phyloP scores from a whole-genome alignment of 2,888 invertebrate genomes.

The Norana najaformis region DNA sequence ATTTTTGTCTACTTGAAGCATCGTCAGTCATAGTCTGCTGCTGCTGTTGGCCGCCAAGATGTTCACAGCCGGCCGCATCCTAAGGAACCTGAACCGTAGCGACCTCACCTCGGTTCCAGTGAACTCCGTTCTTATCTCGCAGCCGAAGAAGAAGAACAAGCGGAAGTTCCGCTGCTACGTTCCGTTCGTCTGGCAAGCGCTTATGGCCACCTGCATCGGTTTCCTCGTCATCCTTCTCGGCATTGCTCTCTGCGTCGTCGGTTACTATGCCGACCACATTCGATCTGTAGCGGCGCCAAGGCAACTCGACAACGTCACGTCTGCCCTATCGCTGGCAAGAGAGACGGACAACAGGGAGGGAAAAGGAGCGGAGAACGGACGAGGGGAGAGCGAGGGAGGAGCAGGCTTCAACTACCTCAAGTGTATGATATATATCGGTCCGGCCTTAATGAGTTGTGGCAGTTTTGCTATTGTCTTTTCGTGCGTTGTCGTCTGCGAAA shows the following conservation, averaged over 20 bases:
- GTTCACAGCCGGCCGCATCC: constrained; percentile 39
- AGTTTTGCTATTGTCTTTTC: constrained; percentile 96
- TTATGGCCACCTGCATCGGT: constrained; percentile 37
- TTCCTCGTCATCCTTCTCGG: constrained; percentile 39
- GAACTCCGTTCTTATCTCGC: background rate
- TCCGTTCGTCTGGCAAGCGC: constrained; percentile 44
- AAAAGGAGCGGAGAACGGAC: background rate
- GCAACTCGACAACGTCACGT: constrained; percentile 16
- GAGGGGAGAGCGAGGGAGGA: background rate
- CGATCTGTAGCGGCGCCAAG: background rate
- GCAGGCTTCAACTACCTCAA: background rate
- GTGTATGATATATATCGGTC: constrained; percentile 70
- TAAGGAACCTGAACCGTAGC: constrained; percentile 22
- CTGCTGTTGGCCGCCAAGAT: constrained; percentile 22
- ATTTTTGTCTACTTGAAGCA: background rate
- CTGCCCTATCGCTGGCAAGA: background rate
- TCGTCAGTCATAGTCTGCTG: background rate
- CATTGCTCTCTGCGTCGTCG: constrained; percentile 40
- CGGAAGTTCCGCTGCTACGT: constrained; percentile 39
- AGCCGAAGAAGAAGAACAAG: constrained; percentile 30
- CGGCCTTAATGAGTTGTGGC: constrained; percentile 95
- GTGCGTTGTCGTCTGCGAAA: constrained; percentile 98
- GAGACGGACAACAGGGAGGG: background rate
- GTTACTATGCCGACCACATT: constrained; percentile 38
- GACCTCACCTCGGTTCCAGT: background rate